Evolutionary conservation across 2,797 vertebrate genomes (phyloP), one percentile per base, ranked within the genome.

Genomic region (Jordanella pulchra): DNA sequence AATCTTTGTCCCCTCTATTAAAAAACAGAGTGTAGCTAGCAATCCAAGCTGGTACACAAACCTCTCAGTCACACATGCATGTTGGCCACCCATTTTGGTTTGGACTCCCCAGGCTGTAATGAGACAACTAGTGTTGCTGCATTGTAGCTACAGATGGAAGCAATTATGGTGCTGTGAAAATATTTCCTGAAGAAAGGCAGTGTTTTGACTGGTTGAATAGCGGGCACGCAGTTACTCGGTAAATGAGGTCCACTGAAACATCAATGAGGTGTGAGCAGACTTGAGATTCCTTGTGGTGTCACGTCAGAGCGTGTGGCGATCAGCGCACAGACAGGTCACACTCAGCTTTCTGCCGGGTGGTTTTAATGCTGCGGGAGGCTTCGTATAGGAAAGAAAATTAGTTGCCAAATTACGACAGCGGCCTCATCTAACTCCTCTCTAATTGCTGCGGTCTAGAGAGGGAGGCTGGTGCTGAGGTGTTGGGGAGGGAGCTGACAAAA

Each of bases 91-190:
- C 77, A 65, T 77, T 86, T 77, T 55, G 53, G 83, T 78, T 78
- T 87, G 86, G 91, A 92, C 89, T 85, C 89, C 76, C 88, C 91
- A 84, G 78, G 88, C 78, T 69, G 64, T 89, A 93, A 93, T 91
- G 85, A 88, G 86, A 88, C 71, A 61, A 88, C 89, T 75, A 71
- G 86, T 77, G 84, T 88, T 89, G 84, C 86, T 83, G 79, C 83
- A 73, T 82, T 82, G 84, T 84, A 80, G 89, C 91, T 89, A 84
- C 93, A 94, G 92, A 91, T 94, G 93, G 92, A 89, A 90, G 86
- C 92, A 94, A 93, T 95, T 94, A 94, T 78, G 80, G 81, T 63
- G 86, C 86, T 87, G 93, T 91, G 90, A 90, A 92, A 94, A 94
- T 92, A 93, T 94, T 93, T 93, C 92, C 87, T 44, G 74, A 90